Evolutionary conservation across 2,113 vertebrate species (phyloP).

Genomic region (Chauna torquata): DNA sequence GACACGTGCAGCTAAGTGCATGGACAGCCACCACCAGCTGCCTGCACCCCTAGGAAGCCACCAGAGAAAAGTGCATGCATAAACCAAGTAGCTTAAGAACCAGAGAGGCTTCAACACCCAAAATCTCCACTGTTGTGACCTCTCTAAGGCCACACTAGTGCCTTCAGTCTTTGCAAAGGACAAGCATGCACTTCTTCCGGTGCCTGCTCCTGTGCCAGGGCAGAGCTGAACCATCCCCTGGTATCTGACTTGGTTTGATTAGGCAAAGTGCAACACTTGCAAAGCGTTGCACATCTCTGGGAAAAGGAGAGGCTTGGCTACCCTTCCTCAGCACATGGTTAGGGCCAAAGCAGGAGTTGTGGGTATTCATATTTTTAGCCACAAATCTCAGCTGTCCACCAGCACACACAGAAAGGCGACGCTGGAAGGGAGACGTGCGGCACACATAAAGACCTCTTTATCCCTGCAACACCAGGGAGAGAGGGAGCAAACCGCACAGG

Average conservation of each 20-base stretch:
- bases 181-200: neutral
- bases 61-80: neutral
- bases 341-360: neutral
- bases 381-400: neutral
- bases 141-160: neutral
- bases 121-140: accelerated
- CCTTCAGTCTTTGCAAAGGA: neutral
- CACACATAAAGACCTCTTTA: slow-evolving; percentile 78
- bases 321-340: neutral
- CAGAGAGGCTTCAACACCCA: neutral
- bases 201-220: neutral
- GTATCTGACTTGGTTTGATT: neutral
- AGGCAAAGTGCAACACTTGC: neutral
- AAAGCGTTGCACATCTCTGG: neutral
- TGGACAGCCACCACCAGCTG: neutral
- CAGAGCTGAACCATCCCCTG: neutral
- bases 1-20: neutral
- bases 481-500: slow-evolving; percentile 67
- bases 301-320: neutral
- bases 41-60: neutral
- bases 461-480: slow-evolving; percentile 77
- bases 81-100: neutral
- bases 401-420: neutral
- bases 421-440: neutral
- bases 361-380: neutral